Conservation (phyloP, 2,888 invertebrate species). For the Stenolophus ochropezus region DNA sequence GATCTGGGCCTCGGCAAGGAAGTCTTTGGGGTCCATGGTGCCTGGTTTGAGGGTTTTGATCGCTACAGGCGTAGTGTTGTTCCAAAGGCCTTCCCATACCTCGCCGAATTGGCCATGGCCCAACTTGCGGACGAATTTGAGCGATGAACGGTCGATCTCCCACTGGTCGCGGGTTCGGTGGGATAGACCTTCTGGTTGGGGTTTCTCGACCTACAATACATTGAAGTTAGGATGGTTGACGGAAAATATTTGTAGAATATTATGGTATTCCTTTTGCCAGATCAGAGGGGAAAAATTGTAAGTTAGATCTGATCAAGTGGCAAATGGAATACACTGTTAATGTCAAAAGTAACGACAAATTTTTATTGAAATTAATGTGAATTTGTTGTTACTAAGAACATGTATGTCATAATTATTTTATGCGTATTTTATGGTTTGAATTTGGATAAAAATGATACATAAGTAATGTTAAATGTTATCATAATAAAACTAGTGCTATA, state of each 20-base stretch:
- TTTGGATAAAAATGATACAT: slow-evolving; percentile 3
- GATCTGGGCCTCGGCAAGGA: slow-evolving; percentile 99
- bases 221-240: slow-evolving; percentile 40
- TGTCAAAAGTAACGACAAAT: neutral
- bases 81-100: slow-evolving; percentile 99
- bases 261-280: neutral
- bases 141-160: slow-evolving; percentile 98
- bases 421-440: neutral
- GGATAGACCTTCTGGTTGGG: slow-evolving; percentile 97
- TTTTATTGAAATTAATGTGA: neutral
- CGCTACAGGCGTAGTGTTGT: slow-evolving; percentile 98
- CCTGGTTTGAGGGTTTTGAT: slow-evolving; percentile 98
- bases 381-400: neutral
- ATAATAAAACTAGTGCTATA: no score
- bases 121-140: slow-evolving; percentile 96
- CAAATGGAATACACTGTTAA: no score
- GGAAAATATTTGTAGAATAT: neutral
- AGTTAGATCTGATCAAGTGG: neutral
- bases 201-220: slow-evolving; percentile 90
- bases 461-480: slow-evolving; percentile 32
- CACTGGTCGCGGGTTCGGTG: slow-evolving; percentile 99
- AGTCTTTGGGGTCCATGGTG: slow-evolving; percentile 99
- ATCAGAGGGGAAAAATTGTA: no score
- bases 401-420: neutral
- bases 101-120: slow-evolving; percentile 99